phyloP scores from a whole-genome alignment of 64 coral and sea anemone species.

The Hydrozoanthus tunicans region DNA sequence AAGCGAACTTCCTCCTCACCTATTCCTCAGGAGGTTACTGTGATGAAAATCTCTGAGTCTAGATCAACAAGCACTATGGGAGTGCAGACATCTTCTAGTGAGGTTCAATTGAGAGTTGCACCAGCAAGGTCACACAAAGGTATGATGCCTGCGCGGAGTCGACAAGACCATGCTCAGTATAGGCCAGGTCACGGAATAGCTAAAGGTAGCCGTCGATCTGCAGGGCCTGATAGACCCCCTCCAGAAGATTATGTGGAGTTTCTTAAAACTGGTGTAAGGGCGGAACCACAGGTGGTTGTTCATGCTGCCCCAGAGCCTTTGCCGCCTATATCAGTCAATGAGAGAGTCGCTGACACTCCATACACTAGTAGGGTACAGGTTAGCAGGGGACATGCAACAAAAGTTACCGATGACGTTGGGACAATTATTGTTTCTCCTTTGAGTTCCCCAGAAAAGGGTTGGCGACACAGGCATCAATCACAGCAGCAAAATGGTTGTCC shows the following conservation, averaged over 20 bases:
- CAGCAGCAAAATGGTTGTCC: slow-evolving; percentile 80
- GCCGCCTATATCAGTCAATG: slow-evolving; percentile 74
- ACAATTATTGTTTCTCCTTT: slow-evolving; percentile 91
- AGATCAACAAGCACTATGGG: slow-evolving; percentile 81
- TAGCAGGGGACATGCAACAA: slow-evolving; percentile 42
- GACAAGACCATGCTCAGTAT: slow-evolving; percentile 63
- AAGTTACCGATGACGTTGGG: slow-evolving; percentile 77
- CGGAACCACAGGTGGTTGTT: slow-evolving; percentile 92
- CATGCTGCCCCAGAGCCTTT: slow-evolving; percentile 80
- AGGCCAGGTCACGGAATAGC: slow-evolving; percentile 77
- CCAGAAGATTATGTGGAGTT: slow-evolving; percentile 93
- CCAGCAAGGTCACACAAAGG: slow-evolving; percentile 78
- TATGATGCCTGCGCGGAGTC: slow-evolving; percentile 62
- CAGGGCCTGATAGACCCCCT: slow-evolving; percentile 61
- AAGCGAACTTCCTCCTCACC: slow-evolving; percentile 74
- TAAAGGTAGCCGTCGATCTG: slow-evolving; percentile 41
- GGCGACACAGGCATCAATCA: slow-evolving; percentile 83
- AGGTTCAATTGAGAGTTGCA: slow-evolving; percentile 73
- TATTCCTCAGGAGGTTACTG: slow-evolving; percentile 51
- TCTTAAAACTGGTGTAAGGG: slow-evolving; percentile 78
- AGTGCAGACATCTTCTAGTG: slow-evolving; percentile 82
- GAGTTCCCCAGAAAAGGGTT: slow-evolving; percentile 91
- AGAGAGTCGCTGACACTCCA: slow-evolving; percentile 57
- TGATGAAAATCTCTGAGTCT: slow-evolving; percentile 41
- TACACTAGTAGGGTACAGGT: slow-evolving; percentile 70